A percentile compares a stretch with the other conserved stretches of the same genome.
Conservation (phyloP, 1,140 invertebrate species). For the Drosophila lini region DNA sequence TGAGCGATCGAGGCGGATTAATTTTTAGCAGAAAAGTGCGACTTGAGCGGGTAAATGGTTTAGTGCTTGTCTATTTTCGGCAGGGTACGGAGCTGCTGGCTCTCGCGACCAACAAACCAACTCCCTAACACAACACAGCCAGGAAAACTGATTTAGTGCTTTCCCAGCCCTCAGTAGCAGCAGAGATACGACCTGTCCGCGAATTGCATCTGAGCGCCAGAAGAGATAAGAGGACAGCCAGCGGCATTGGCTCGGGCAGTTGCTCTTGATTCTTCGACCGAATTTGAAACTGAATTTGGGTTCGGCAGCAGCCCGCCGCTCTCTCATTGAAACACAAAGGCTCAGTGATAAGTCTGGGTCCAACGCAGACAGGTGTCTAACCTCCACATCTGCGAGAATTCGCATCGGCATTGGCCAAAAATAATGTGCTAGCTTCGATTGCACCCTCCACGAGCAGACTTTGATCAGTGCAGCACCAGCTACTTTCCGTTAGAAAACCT, state of each 20-base stretch:
- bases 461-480: conserved; percentile 21
- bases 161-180: conserved; percentile 13
- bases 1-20: conserved; percentile 27
- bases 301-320: conserved; percentile 14
- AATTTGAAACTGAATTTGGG: conserved; percentile 18
- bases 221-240: conserved; percentile 27
- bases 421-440: conserved; percentile 38
- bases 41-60: conserved; percentile 55
- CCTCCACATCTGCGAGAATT: conserved; percentile 12
- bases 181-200: conserved; percentile 14
- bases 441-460: not conserved
- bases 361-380: conserved; percentile 25
- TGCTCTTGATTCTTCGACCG: conserved; percentile 21
- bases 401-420: conserved; percentile 19
- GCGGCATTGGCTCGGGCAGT: conserved; percentile 16
- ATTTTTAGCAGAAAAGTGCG: conserved; percentile 74
- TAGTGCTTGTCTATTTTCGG: conserved; percentile 78
- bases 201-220: conserved; percentile 41
- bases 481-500: conserved; percentile 1
- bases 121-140: conserved; percentile 7
- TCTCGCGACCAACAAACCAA: conserved; percentile 55
- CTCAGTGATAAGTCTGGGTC: conserved; percentile 16
- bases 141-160: conserved; percentile 36
- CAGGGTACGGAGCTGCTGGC: conserved; percentile 71
- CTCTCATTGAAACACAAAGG: conserved; percentile 5